Evolutionary conservation across 2,797 vertebrate species (phyloP).

Genomic region (Leptoclinus maculatus): DNA sequence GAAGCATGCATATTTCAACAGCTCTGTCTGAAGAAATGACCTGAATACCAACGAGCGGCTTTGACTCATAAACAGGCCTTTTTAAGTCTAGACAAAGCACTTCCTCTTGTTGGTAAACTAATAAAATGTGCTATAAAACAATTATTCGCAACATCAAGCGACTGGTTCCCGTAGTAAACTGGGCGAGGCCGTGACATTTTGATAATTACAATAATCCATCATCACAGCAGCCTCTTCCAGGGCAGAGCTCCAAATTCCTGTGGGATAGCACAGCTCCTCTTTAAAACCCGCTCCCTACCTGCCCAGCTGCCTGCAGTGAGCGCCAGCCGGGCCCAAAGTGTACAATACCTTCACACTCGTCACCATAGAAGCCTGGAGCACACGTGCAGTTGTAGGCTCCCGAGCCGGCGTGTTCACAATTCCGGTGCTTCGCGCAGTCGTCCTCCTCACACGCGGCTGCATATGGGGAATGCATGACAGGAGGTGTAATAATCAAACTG

Average conservation of each 20-base stretch:
- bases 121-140: constrained; percentile 83
- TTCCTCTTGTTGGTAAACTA: constrained; percentile 87
- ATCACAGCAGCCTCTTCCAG: constrained; percentile 76
- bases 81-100: constrained; percentile 87
- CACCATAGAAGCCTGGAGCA: constrained; percentile 84
- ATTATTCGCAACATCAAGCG: constrained; percentile 84
- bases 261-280: constrained; percentile 74
- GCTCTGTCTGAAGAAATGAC: constrained; percentile 76
- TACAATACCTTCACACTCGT: constrained; percentile 85
- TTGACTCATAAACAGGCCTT: constrained; percentile 80
- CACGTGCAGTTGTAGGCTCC: constrained; percentile 86
- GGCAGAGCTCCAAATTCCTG: constrained; percentile 82
- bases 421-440: constrained; percentile 80
- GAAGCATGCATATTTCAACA: constrained; percentile 73
- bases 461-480: constrained; percentile 7
- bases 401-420: constrained; percentile 78
- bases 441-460: constrained; percentile 74
- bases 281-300: constrained; percentile 71
- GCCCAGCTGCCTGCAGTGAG: constrained; percentile 57
- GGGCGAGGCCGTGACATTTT: constrained; percentile 77
- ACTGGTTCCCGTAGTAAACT: constrained; percentile 78
- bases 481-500: constrained; percentile 21
- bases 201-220: constrained; percentile 84
- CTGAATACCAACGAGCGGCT: constrained; percentile 80
- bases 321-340: constrained; percentile 6